phyloP scores from a whole-genome alignment of 2,888 invertebrate genomes.

The Acronicta leporina region DNA sequence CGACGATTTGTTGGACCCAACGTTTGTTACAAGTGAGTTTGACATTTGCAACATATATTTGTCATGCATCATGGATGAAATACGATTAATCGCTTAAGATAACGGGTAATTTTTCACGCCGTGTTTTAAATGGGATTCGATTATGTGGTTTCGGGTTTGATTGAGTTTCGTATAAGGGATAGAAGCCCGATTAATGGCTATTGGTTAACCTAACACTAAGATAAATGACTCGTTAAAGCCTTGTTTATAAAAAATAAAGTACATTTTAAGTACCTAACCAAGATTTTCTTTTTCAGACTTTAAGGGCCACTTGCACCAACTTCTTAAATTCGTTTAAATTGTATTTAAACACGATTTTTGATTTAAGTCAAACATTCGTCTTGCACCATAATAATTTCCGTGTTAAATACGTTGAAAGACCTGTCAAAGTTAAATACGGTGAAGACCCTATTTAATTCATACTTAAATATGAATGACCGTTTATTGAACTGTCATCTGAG shows the following conservation, averaged over 20 bases:
- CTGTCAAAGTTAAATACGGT: too few relatives aligned
- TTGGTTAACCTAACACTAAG: not conserved
- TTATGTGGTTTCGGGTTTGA: slow-evolving; percentile 1
- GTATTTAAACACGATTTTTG: too few relatives aligned
- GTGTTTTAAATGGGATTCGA: slow-evolving; percentile 6
- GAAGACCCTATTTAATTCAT: too few relatives aligned
- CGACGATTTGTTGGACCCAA: slow-evolving; percentile 47
- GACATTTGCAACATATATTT: slow-evolving; percentile 34
- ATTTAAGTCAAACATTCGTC: too few relatives aligned
- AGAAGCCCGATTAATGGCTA: slow-evolving; percentile 2
- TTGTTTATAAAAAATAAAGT: not conserved
- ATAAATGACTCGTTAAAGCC: slow-evolving; percentile 1
- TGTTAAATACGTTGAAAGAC: too few relatives aligned
- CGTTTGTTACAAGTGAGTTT: slow-evolving; percentile 40
- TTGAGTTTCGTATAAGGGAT: slow-evolving; percentile 2
- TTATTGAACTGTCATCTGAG: too few relatives aligned
- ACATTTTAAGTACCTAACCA: too few relatives aligned
- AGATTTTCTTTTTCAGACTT: too few relatives aligned
- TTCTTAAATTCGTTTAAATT: too few relatives aligned
- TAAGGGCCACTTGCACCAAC: too few relatives aligned
- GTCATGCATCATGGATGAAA: slow-evolving; percentile 14
- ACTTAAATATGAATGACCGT: too few relatives aligned
- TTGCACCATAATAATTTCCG: too few relatives aligned
- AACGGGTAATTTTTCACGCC: slow-evolving; percentile 16
- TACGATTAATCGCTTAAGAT: slow-evolving; percentile 9